Evolutionary conservation across 2,888 invertebrate species (phyloP).

Genomic region (Sphaeridia pumilis): DNA sequence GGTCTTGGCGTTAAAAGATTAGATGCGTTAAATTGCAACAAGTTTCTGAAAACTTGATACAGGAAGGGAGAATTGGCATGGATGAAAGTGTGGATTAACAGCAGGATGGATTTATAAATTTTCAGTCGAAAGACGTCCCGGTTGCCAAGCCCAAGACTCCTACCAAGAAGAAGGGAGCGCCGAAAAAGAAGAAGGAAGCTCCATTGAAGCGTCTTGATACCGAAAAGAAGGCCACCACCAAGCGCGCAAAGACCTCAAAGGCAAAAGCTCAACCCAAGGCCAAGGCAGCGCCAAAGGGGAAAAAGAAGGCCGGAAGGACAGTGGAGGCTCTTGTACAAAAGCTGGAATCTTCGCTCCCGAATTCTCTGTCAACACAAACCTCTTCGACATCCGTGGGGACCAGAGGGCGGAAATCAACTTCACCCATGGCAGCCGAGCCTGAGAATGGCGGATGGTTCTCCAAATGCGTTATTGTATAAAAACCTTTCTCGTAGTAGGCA

Average conservation of each 20-base stretch:
- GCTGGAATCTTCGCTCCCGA: neutral
- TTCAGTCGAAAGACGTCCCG: neutral
- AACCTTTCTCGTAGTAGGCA: too few species aligned
- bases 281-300: neutral
- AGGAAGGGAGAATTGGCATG: neutral
- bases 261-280: too few species aligned
- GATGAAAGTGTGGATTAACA: neutral
- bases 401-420: neutral
- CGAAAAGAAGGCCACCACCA: neutral
- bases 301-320: neutral
- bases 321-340: neutral
- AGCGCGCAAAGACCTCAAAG: neutral
- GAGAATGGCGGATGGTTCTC: slow-evolving; percentile 13
- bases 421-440: neutral
- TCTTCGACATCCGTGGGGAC: neutral
- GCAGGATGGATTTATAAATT: neutral
- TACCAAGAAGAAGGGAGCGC: neutral
- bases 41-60: too few species aligned
- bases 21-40: too few species aligned
- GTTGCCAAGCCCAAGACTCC: too few species aligned
- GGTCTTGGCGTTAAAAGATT: too few species aligned
- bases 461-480: slow-evolving; percentile 13
- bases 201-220: slow-evolving; percentile 7
- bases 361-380: neutral
- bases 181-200: slow-evolving; percentile 11